These are phyloP conservation scores for Naja naja DNA, from an alignment of 2,113 vertebrate species.

Conservation along the genomic window DNA sequence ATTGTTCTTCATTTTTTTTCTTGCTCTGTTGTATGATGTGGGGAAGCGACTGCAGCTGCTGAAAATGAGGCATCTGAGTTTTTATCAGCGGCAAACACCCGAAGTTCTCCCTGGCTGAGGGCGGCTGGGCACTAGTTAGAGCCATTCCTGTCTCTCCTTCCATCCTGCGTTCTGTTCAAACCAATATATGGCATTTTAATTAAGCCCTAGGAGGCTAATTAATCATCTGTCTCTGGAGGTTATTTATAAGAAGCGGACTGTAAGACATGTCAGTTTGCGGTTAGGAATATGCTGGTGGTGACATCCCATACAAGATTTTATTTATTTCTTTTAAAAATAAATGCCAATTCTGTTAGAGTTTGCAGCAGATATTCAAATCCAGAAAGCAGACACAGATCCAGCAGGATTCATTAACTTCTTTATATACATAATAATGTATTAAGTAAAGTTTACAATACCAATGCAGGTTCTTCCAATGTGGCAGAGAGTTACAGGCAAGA, in stretches of 20 bases:
- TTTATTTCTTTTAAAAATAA: neutral
- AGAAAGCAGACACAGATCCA: too few relatives aligned
- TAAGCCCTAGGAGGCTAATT: conserved; percentile 55
- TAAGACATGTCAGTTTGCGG: conserved; percentile 12
- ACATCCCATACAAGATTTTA: neutral
- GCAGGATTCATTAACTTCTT: too few relatives aligned
- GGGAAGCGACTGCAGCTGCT: neutral
- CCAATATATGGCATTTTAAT: conserved; percentile 51
- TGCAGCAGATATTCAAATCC: too few relatives aligned
- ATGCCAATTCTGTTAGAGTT: too few relatives aligned
- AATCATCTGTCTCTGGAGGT: conserved; percentile 47
- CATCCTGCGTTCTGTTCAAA: conserved; percentile 25
- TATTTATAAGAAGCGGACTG: conserved; percentile 27
- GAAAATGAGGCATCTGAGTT: conserved; percentile 26
- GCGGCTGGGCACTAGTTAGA: neutral
- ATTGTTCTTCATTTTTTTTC: neutral
- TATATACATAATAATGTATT: too few relatives aligned
- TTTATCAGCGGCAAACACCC: neutral
- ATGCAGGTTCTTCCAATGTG: too few relatives aligned
- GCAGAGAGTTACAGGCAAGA: too few relatives aligned
- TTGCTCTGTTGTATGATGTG: neutral
- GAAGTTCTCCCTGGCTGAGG: conserved; percentile 23
- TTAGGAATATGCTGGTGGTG: neutral
- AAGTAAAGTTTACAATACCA: too few relatives aligned
- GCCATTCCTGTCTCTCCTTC: conserved; percentile 43